These are phyloP conservation scores for Misgurnus anguillicaudatus DNA, from an alignment of 2,113 vertebrate species.

Conservation along the genomic window DNA sequence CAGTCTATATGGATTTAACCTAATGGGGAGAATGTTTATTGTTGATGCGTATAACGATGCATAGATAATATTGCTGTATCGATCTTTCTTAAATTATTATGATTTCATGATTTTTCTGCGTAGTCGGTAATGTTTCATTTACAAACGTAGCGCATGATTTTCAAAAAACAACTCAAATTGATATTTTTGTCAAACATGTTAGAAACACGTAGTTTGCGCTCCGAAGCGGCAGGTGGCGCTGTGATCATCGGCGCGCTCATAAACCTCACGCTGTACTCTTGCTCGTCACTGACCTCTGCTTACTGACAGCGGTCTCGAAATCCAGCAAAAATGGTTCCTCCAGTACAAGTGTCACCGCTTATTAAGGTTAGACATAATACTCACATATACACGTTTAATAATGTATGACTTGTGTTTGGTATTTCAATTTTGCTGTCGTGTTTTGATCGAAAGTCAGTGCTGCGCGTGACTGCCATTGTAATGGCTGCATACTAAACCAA, in stretches of 20 bases:
- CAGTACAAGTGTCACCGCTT: slow-evolving; percentile 86
- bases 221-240: slow-evolving; percentile 19
- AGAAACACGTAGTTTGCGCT: too few species aligned
- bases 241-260: background rate
- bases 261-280: background rate
- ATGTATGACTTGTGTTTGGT: rapidly evolving
- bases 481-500: slow-evolving; percentile 3
- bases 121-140: too few species aligned
- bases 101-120: too few species aligned
- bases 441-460: slow-evolving; percentile 5
- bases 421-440: background rate
- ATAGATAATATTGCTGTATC: too few species aligned
- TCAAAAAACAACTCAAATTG: too few species aligned
- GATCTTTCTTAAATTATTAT: too few species aligned
- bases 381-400: background rate
- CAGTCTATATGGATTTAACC: too few species aligned
- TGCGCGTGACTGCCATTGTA: background rate
- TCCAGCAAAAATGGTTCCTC: slow-evolving; percentile 77
- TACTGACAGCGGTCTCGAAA: slow-evolving; percentile 10
- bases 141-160: too few species aligned
- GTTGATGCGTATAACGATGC: too few species aligned
- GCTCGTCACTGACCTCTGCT: slow-evolving; percentile 65
- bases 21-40: too few species aligned
- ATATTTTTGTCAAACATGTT: too few species aligned
- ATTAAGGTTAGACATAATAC: slow-evolving; percentile 81